Percentiles rank a stretch among this genome's conserved stretches.
phyloP scores from a whole-genome alignment of 2,888 invertebrate species.

The Achlya flavicornis region DNA sequence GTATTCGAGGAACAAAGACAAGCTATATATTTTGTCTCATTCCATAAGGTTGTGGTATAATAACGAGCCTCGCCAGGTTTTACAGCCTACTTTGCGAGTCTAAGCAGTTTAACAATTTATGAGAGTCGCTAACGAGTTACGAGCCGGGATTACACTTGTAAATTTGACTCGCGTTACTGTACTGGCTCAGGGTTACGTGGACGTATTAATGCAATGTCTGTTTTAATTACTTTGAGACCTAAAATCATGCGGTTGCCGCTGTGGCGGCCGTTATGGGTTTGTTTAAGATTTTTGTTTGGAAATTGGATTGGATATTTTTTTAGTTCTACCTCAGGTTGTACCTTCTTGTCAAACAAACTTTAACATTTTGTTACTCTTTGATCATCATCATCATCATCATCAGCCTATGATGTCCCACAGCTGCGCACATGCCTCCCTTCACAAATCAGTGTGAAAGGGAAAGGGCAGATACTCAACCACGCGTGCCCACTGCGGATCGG shows the following conservation, averaged over 20 bases:
- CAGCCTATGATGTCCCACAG: no score
- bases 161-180: conserved; percentile 9
- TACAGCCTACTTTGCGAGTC: conserved; percentile 13
- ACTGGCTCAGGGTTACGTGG: conserved; percentile 2
- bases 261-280: background rate
- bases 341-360: no score
- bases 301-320: no score
- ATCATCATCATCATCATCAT: no score
- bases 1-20: background rate
- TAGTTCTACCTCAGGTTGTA: no score
- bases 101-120: conserved; percentile 10
- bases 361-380: no score
- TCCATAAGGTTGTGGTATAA: background rate
- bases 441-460: no score
- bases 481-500: no score
- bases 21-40: background rate
- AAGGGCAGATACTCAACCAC: no score
- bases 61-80: conserved; percentile 3
- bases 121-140: conserved; percentile 14
- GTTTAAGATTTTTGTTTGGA: background rate
- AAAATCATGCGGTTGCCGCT: background rate
- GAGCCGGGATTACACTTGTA: conserved; percentile 12
- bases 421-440: no score
- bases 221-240: conserved; percentile 31
- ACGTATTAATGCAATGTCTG: conserved; percentile 23